Evolutionary conservation across 2,113 vertebrate genomes (phyloP).

Genomic region (Pangasianodon gigas): DNA sequence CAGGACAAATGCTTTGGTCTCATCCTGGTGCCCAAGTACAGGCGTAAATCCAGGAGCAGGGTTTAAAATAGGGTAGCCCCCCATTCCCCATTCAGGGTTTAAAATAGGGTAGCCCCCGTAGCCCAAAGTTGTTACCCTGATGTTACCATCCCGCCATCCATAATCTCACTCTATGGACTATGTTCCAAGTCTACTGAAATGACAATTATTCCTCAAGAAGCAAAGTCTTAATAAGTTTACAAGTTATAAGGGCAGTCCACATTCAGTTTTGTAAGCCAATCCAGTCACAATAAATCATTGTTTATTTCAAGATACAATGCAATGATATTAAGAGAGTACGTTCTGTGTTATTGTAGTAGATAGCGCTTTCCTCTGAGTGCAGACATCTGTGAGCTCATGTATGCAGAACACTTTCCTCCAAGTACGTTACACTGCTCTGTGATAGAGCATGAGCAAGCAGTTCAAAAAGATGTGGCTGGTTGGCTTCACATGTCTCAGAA

Average conservation of each 20-base stretch:
- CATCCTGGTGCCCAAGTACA: background rate
- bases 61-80: background rate
- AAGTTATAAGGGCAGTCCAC: background rate
- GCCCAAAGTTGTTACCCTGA: background rate
- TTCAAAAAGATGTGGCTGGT: background rate
- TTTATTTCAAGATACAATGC: background rate
- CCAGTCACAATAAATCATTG: background rate
- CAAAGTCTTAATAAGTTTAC: background rate
- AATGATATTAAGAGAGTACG: background rate
- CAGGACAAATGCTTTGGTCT: constrained; percentile 28
- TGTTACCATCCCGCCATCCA: background rate
- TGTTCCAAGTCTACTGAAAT: background rate
- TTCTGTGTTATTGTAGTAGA: background rate
- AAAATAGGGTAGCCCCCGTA: background rate
- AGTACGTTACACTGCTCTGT: background rate
- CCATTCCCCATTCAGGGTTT: background rate
- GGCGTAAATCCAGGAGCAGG: background rate
- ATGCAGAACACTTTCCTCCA: background rate
- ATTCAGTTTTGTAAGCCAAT: background rate
- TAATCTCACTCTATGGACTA: background rate
- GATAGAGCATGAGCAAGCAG: background rate
- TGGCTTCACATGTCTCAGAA: background rate
- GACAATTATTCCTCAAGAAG: background rate
- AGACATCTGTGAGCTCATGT: background rate
- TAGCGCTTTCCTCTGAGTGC: background rate